phyloP scores from a whole-genome alignment of 2,888 invertebrate genomes.

The Tenodera sinensis region DNA sequence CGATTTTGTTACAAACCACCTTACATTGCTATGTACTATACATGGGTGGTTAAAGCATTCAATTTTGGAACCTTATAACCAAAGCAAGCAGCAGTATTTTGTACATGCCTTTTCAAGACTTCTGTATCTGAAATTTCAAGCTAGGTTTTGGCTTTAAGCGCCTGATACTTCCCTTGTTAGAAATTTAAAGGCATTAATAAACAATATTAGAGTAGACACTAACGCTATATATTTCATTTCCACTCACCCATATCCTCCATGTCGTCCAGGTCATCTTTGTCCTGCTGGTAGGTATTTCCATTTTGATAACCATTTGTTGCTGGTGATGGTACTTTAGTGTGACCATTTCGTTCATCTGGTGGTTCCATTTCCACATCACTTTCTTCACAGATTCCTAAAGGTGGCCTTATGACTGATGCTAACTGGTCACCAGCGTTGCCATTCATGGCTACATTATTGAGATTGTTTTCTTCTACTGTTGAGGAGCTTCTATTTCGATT shows the following conservation, averaged over 20 bases:
- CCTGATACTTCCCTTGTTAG: no score
- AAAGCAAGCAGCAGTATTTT: no score
- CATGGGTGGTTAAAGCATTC: no score
- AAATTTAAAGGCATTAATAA: neutral
- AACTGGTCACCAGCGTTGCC: constrained; percentile 39
- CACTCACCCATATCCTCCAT: constrained; percentile 71
- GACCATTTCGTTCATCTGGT: constrained; percentile 45
- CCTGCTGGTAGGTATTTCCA: constrained; percentile 48
- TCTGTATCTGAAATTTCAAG: no score
- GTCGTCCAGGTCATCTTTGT: constrained; percentile 62
- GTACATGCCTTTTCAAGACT: no score
- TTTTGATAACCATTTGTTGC: constrained; percentile 57
- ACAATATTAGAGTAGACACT: neutral
- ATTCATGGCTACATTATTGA: constrained; percentile 49
- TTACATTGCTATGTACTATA: no score
- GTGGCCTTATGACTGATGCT: constrained; percentile 25
- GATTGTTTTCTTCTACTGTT: constrained; percentile 51
- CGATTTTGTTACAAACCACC: no score
- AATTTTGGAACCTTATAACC: no score
- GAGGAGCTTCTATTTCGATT: constrained; percentile 32
- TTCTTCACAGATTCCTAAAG: constrained; percentile 45
- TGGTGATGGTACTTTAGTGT: constrained; percentile 36
- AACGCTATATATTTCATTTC: neutral
- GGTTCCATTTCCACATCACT: constrained; percentile 56
- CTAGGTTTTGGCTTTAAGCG: no score